phyloP scores from a whole-genome alignment of 2,888 invertebrate species.

The Pardosa pseudoannulata region DNA sequence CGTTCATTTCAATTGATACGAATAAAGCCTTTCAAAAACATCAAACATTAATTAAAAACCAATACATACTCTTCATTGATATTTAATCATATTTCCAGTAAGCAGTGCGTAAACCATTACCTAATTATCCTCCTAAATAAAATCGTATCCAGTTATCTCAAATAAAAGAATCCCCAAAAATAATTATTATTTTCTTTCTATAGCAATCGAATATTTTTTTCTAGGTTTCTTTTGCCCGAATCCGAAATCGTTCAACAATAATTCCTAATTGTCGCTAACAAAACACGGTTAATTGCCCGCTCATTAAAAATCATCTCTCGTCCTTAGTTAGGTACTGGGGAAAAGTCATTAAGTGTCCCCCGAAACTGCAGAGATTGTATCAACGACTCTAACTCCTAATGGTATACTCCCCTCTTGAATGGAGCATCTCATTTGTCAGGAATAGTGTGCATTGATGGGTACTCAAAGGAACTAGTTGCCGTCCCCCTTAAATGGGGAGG shows the following conservation, averaged over 20 bases:
- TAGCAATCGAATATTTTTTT: no score
- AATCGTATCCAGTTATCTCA: no score
- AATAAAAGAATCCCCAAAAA: no score
- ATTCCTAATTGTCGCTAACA: constrained; percentile 55
- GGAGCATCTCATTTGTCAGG: constrained; percentile 43
- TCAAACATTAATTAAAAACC: no score
- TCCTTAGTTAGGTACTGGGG: constrained; percentile 10
- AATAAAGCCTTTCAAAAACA: no score
- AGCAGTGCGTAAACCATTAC: no score
- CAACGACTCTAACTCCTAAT: constrained; percentile 28
- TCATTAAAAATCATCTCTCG: constrained; percentile 55
- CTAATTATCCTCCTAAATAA: no score
- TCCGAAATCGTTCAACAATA: constrained; percentile 19
- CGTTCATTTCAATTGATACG: no score
- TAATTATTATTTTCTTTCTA: no score
- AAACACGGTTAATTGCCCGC: constrained; percentile 59
- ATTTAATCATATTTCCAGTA: no score
- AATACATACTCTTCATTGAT: no score
- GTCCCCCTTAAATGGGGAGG: no score
- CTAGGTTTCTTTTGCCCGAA: neutral
- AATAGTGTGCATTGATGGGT: constrained; percentile 32
- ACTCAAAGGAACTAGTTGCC: constrained; percentile 6
- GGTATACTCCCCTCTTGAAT: constrained; percentile 26
- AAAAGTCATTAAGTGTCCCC: constrained; percentile 51
- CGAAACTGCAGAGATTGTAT: constrained; percentile 20